Percentiles rank a stretch among this genome's conserved stretches.
phyloP scores from a whole-genome alignment of 2,797 vertebrate genomes.

The Notolabrus celidotus region DNA sequence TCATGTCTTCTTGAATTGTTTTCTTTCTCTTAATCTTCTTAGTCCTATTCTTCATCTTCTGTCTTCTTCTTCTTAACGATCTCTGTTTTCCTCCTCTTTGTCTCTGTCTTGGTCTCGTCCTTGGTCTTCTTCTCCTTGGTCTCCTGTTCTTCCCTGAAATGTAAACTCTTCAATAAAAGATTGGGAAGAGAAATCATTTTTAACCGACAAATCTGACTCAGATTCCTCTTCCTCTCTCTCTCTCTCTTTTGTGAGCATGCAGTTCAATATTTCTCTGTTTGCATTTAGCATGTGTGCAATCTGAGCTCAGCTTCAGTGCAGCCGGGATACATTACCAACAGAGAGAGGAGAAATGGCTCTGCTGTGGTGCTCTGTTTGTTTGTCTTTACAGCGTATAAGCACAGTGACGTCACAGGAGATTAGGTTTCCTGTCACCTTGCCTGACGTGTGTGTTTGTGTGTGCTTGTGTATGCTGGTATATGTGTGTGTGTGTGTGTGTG shows the following conservation, averaged over 20 bases:
- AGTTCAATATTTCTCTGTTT: constrained; percentile 67
- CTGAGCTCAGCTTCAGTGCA: constrained; percentile 38
- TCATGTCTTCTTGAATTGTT: no score
- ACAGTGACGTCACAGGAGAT: constrained; percentile 34
- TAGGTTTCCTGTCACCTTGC: constrained; percentile 60
- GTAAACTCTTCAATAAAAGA: constrained; percentile 54
- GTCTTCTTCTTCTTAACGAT: not conserved
- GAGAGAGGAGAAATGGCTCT: constrained; percentile 18
- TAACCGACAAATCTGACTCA: constrained; percentile 47
- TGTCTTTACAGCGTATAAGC: constrained; percentile 16
- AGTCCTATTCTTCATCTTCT: not conserved
- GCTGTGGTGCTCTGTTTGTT: constrained; percentile 30
- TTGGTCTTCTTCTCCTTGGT: constrained; percentile 9
- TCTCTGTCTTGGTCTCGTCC: no score
- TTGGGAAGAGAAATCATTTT: constrained; percentile 50
- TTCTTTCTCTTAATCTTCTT: not conserved
- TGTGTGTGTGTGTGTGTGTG: constrained; percentile 3
- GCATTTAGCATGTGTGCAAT: constrained; percentile 51
- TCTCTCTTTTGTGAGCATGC: constrained; percentile 30
- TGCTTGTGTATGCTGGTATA: no score
- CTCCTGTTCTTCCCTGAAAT: constrained; percentile 38
- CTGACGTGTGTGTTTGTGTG: constrained; percentile 13
- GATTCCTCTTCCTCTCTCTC: constrained; percentile 35
- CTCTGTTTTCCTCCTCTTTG: no score
- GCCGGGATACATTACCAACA: constrained; percentile 35